Conservation (phyloP, 2,113 vertebrate genomes). For the Pleuronectes platessa region DNA sequence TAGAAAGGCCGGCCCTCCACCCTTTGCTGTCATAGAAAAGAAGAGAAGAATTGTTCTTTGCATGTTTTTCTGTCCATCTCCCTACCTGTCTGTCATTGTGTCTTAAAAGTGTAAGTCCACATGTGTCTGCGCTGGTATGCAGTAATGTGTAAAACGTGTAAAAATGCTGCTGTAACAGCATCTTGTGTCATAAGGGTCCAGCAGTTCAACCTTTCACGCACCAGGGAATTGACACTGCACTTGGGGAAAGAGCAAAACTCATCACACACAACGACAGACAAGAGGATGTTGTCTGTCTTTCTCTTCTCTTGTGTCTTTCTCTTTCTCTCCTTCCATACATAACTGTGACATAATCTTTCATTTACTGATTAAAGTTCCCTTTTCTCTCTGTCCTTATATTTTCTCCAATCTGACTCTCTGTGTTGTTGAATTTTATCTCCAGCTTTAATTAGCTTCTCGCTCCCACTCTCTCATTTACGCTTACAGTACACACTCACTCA, state of each 20-base stretch:
- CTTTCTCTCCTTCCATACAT: conserved; percentile 1
- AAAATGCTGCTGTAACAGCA: background rate
- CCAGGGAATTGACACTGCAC: conserved; percentile 21
- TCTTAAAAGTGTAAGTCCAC: conserved; percentile 2
- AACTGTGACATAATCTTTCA: conserved; percentile 7
- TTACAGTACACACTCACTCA: conserved; percentile 44
- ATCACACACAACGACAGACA: conserved; percentile 14
- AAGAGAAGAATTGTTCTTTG: conserved; percentile 40
- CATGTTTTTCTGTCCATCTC: conserved; percentile 20
- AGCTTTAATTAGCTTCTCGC: background rate
- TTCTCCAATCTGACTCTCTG: background rate
- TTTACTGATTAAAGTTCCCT: background rate
- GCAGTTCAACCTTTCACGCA: conserved; percentile 38
- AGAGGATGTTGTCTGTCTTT: conserved; percentile 19
- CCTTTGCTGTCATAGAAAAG: conserved; percentile 41
- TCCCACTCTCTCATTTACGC: conserved; percentile 47
- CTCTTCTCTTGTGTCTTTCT: background rate
- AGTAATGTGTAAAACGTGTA: conserved; percentile 4
- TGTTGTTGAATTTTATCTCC: conserved; percentile 18
- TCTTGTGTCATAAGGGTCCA: conserved; percentile 30
- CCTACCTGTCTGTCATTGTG: conserved; percentile 25
- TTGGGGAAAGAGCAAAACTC: conserved; percentile 28
- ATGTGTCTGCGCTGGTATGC: conserved; percentile 11
- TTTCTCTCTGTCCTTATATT: conserved; percentile 4
- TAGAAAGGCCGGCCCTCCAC: conserved; percentile 46